Base-by-base conservation (phyloP, 2,113 vertebrate genomes). In the Onychostruthus taczanowskii region DNA sequence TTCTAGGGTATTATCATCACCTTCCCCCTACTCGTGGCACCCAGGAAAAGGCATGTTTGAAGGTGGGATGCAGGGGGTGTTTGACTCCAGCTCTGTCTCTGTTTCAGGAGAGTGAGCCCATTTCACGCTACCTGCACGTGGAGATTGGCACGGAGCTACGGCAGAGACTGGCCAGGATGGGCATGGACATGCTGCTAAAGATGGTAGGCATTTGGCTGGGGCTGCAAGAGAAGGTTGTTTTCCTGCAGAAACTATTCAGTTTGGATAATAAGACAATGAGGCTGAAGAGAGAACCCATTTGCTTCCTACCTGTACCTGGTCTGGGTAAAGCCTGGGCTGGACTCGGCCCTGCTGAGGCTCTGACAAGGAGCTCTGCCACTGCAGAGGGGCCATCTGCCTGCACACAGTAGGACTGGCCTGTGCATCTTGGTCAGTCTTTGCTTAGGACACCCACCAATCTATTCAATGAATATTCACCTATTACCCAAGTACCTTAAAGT, bases 141-240 rank as follows among this genome's bases (percentile, higher is more conserved):
- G 98, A 98, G 5, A 91, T 98, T 61, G 97, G 98, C 15, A 47
- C 53, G 2, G 98, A 98, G 31, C 92, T 99, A 94, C 99, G 99
- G 94, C 97, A 97, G 97, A 98, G 93, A 67, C 98, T 99, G 27
- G 99, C 99, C 12, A 97, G 96, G 95, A 99, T 99, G 98, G 99
- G 99, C 56, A 98, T 99, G 58, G 98, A 99, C 84, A 98, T 99
- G 89, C 98, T 99, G 23, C 97, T 99, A 35, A 99, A 99, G 97
- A 99, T 99, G 99, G 99, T 99, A 97, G 94, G 98, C 39, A 23
- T 35, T 35, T 81, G 84, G 21, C 52, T 46, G 41, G 52, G 84
- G 69, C 52, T 91, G 64, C 35, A 61, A n/a, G 58, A 17, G 58
- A 56, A 52, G 37, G 35, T 5, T 26, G 26, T 62, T 88, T 66